phyloP scores from a whole-genome alignment of 1,140 invertebrate species.

The Lepidurus apus region DNA sequence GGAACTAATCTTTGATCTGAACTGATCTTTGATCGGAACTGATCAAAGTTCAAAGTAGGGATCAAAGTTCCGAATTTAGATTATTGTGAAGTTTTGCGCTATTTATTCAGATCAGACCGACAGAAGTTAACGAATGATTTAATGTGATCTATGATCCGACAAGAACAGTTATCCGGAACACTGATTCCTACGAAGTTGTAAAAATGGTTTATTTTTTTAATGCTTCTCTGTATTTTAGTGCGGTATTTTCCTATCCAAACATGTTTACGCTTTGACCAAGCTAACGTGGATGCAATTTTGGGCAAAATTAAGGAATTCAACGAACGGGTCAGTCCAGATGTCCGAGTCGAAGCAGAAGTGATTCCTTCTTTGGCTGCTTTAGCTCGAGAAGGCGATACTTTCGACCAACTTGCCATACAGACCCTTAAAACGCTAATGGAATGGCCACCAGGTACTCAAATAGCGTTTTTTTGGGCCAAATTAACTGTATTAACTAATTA shows the following conservation, averaged over 20 bases:
- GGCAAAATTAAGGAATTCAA: conserved; percentile 29
- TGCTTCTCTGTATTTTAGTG: not conserved
- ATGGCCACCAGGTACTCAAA: conserved; percentile 63
- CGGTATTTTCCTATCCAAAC: conserved; percentile 48
- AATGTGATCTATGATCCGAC: no score
- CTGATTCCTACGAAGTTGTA: no score
- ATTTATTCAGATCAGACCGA: no score
- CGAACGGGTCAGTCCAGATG: conserved; percentile 26
- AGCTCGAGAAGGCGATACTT: not conserved
- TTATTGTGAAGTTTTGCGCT: no score
- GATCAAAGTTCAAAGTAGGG: no score
- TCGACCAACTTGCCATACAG: conserved; percentile 49
- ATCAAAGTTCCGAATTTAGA: no score
- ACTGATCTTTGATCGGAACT: no score
- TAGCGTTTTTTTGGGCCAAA: not conserved
- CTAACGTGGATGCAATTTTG: conserved; percentile 53
- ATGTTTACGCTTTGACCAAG: conserved; percentile 60
- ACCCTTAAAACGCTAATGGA: conserved; percentile 61
- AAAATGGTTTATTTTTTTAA: not conserved
- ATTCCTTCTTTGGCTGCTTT: not conserved
- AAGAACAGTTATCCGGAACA: no score
- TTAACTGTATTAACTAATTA: no score
- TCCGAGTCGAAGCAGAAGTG: not conserved
- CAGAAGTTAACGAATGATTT: no score
- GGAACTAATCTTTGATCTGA: no score